Evolutionary conservation across 2,113 vertebrate species (phyloP), one percentile per base, ranked within the genome.

Genomic region (Centropus bengalensis): DNA sequence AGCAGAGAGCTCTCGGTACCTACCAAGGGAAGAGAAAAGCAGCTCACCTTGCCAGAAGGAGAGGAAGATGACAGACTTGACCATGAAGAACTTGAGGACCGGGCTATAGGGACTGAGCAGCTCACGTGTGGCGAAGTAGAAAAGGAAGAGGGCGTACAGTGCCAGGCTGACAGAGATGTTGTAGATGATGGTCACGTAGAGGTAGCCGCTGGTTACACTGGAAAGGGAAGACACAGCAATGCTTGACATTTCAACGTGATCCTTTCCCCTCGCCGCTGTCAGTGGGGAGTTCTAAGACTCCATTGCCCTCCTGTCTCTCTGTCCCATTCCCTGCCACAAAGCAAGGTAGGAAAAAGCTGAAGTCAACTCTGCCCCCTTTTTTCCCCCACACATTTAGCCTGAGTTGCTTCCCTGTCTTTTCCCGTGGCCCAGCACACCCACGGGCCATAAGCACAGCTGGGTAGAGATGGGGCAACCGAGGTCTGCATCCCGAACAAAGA

Each of bases 71-170:
- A 99, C 99, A 0, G 99, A 99, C 94, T 99, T 99, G 97, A 99
- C 99, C 99, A 99, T 99, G 97, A 99, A 98, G 97, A 99, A 99
- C 97, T 99, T 99, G 96, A 99, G 99, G 97, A 99, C 97, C 5
- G 99, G 99, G 91, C 98, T 99, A 93, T 99, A 99, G 38, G 99
- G 98, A 88, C 98, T 98, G 19, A 99, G 98, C 59, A 99, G 98
- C 67, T 99, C 98, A 13, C 99, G 98, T 4, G 98, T 99, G 96
- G 99, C 96, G 0, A 99, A 99, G 97, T 99, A 99, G 96, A 99
- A 99, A 77, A 99, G 98, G 98, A 99, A 99, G 59, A 99, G 99
- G 15, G 99, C 99, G 8, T 99, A 99, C 49, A 99, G 98, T 3
- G 99, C 98, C 96, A 99, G 97, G 97, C 99, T 99, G 92, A 99